phyloP scores from a whole-genome alignment of 2,113 vertebrate species.

The Cavia aperea region DNA sequence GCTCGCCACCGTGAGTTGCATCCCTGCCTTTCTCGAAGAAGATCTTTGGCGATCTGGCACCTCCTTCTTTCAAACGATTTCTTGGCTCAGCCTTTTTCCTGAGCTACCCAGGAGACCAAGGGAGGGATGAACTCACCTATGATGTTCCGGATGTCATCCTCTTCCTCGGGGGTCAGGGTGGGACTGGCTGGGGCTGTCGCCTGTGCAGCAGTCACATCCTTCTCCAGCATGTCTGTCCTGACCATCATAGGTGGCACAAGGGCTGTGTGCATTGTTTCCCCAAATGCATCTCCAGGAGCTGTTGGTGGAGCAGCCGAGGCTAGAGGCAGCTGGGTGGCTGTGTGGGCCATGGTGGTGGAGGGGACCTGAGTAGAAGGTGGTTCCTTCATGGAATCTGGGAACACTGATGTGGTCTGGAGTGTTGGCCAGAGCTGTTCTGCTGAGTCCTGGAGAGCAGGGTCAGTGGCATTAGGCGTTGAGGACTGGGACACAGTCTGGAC shows the following conservation, averaged over 20 bases:
- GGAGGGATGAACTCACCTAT: conserved; percentile 74
- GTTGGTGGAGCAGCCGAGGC: not conserved
- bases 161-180: conserved; percentile 71
- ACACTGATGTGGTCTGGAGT: accelerated
- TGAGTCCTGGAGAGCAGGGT: not conserved
- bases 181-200: conserved; percentile 31
- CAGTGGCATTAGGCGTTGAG: not conserved
- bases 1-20: accelerated
- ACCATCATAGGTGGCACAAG: not conserved
- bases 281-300: not conserved
- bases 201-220: not conserved
- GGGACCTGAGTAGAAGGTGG: not conserved
- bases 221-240: not conserved
- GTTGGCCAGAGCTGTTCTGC: not conserved
- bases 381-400: accelerated
- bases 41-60: not conserved
- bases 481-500: not conserved
- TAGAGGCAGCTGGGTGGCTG: conserved; percentile 14
- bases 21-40: not conserved
- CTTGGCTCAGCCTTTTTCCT: not conserved
- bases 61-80: not conserved
- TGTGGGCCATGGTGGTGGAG: not conserved
- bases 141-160: conserved; percentile 75
- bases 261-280: not conserved
- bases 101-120: not conserved